Evolutionary conservation across 1,140 invertebrate genomes (phyloP), one percentile per base, ranked within the genome.

Genomic region (Centruroides sculpturatus): DNA sequence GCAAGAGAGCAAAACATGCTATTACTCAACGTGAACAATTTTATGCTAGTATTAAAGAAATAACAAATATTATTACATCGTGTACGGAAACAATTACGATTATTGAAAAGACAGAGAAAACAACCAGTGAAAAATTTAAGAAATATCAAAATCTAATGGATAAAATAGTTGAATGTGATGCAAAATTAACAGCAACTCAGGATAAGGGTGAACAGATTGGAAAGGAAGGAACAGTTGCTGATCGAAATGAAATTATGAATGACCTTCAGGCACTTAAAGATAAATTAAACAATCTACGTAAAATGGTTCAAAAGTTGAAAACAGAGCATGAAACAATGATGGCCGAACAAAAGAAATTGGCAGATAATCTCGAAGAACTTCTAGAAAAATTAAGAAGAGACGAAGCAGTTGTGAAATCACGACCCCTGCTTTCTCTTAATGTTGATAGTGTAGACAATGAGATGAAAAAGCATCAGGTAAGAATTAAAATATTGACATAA

Each of bases 151-250:
- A 90, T 66, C 82, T 80, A 34, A 72, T 72, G 35, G 67, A 88
- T 69, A 89, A 90, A 53, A 71, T 80, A 35, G 87, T 90, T 74
- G 85, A 89, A 69, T 89, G 86, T 71, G 90, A 95, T 71, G 89
- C 87, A n/a, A 77, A 85, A 9, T 72, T 94, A 8, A 85, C 87
- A 1, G 83, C 85, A 34, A 89, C 91, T 0, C 84, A 83, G 34
- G 91, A 95, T 67, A 94, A 93, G 74, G 92, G 89, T 1, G 86
- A 90, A 70, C 87, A 90, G 71, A 92, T 96, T 35, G 86, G 87
- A 8, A 82, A 83, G 1, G 92, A 95, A 75, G 87, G 89, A 48
- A 85, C 87, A 10, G 82, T 84, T 0, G 84, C 85, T 13, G 90
- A 94, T 69, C 81, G 85, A 63, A 92, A 93, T 69, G 83, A 84